These are phyloP conservation scores for Mus pahari DNA, from an alignment of 2,113 vertebrate species.

Conservation along the genomic window DNA sequence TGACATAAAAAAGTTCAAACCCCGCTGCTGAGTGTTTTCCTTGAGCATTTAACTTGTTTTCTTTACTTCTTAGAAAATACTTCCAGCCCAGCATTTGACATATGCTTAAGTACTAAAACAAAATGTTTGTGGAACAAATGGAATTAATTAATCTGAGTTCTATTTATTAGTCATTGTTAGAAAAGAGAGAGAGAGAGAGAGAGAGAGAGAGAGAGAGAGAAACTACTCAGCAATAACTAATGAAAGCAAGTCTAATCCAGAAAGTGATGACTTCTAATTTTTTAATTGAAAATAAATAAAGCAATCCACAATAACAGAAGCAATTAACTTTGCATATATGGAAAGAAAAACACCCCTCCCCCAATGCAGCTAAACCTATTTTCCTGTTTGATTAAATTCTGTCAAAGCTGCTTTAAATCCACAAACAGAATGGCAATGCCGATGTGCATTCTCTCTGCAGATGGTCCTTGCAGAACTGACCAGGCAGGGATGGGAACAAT, in stretches of 20 bases:
- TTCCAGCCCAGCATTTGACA: neutral
- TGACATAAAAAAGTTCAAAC: neutral
- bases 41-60: conserved; percentile 16
- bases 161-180: conserved; percentile 59
- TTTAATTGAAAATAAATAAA: conserved; percentile 72
- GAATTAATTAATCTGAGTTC: conserved; percentile 56
- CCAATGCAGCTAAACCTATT: conserved; percentile 49
- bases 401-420: conserved; percentile 46
- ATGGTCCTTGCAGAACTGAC: neutral
- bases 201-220: neutral
- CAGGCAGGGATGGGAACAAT: neutral
- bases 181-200: neutral
- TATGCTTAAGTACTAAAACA: neutral
- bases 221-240: conserved; percentile 44
- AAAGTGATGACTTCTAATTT: conserved; percentile 51
- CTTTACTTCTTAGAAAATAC: neutral
- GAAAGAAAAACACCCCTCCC: neutral
- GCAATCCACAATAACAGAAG: conserved; percentile 29
- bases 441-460: neutral
- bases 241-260: conserved; percentile 34
- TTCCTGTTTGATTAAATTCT: conserved; percentile 55
- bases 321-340: conserved; percentile 46
- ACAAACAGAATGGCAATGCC: conserved; percentile 14
- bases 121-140: conserved; percentile 20
- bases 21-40: neutral